A percentile compares a stretch with the other conserved stretches of the same genome.
Evolutionary conservation across 2,797 vertebrate species (phyloP).

Genomic region (Tadarida brasiliensis): DNA sequence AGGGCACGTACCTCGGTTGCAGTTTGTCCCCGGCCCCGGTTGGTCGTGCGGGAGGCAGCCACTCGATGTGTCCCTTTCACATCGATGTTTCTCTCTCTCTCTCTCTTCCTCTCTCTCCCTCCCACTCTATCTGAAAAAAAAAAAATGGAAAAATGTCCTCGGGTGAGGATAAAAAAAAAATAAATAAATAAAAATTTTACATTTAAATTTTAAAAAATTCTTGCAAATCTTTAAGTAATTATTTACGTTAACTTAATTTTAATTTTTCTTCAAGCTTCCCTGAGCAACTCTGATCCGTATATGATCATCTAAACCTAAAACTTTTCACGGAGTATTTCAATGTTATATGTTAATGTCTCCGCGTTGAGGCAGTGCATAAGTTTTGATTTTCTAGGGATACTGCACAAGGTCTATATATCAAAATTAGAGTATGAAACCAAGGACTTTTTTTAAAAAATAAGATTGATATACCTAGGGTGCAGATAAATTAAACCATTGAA

Average conservation of each 20-base stretch:
- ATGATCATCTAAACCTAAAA: conserved; percentile 70
- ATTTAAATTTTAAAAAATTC: background rate
- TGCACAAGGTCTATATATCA: background rate
- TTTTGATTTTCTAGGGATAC: background rate
- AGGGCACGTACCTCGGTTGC: too few species aligned
- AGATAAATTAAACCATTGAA: background rate
- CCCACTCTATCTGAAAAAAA: too few species aligned
- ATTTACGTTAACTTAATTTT: conserved; percentile 47
- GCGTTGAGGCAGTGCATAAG: background rate
- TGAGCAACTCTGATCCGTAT: conserved; percentile 66
- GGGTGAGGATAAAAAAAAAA: too few species aligned
- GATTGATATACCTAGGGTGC: background rate
- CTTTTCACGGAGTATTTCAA: conserved; percentile 59
- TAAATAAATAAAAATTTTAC: too few species aligned
- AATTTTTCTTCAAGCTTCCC: conserved; percentile 75
- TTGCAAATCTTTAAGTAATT: conserved; percentile 68
- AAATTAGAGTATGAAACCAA: background rate
- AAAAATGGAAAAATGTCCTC: too few species aligned
- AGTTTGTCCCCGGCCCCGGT: too few species aligned
- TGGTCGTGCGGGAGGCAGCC: too few species aligned
- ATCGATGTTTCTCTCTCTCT: too few species aligned
- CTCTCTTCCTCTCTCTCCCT: too few species aligned
- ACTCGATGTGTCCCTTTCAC: too few species aligned
- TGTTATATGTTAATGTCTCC: background rate
- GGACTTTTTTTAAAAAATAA: background rate